These are phyloP conservation scores for Plecotus auritus DNA, from an alignment of 2,113 vertebrate species.

Conservation along the genomic window DNA sequence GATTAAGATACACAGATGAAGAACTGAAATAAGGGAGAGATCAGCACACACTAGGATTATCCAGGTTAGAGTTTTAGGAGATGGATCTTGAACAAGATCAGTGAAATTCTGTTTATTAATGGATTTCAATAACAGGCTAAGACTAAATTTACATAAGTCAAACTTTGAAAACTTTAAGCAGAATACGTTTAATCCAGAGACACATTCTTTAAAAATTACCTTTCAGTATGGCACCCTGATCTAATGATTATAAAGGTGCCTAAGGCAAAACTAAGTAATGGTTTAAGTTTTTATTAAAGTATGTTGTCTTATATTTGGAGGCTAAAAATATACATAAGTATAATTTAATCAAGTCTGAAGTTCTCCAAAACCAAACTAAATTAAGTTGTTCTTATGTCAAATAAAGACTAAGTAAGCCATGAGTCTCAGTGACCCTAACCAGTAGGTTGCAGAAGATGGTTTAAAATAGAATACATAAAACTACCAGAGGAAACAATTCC, in stretches of 20 bases:
- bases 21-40: background rate
- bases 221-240: background rate
- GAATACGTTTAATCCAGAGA: background rate
- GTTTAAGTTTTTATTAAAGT: background rate
- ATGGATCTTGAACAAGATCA: background rate
- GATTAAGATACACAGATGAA: background rate
- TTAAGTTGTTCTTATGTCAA: background rate
- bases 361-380: background rate
- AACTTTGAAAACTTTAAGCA: background rate
- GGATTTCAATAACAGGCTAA: background rate
- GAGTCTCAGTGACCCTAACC: background rate
- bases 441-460: background rate
- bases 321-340: background rate
- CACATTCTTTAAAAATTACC: background rate
- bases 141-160: background rate
- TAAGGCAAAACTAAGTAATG: background rate
- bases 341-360: background rate
- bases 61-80: background rate
- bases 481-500: constrained; percentile 25
- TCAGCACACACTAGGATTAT: background rate
- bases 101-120: background rate
- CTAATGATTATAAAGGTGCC: background rate
- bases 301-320: background rate
- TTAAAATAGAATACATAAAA: constrained; percentile 50
- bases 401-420: background rate